Evolutionary conservation across 2,113 vertebrate genomes (phyloP).

Genomic region (Pseudolaguvia tuberculata): DNA sequence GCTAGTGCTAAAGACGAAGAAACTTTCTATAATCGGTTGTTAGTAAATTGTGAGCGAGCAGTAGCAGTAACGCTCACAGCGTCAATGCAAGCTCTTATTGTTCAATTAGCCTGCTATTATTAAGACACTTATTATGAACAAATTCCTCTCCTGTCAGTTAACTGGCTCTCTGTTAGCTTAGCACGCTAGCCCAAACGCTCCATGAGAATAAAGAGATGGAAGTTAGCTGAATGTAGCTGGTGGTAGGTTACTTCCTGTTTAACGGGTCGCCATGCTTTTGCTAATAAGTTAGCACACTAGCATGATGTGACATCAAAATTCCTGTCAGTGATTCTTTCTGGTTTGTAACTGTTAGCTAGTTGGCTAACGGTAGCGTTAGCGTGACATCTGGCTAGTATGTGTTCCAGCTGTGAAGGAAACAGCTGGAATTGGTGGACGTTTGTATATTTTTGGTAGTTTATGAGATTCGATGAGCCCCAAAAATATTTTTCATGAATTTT

Average conservation of each 20-base stretch:
- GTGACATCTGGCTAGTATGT: background rate
- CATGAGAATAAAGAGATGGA: background rate
- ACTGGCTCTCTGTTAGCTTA: background rate
- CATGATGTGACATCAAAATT: background rate
- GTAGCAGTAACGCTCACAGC: background rate
- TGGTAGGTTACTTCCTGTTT: too few species aligned
- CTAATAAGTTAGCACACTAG: background rate
- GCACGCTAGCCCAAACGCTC: background rate
- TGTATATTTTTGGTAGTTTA: conserved; percentile 90
- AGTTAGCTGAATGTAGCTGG: too few species aligned
- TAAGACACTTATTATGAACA: too few species aligned
- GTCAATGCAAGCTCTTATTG: too few species aligned
- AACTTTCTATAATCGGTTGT: too few species aligned
- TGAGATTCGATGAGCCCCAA: conserved; percentile 63
- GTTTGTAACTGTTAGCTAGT: background rate
- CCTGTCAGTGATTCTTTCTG: background rate
- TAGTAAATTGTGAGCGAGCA: too few species aligned
- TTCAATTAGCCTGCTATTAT: too few species aligned
- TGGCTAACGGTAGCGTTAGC: background rate
- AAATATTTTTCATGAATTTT: conserved; percentile 73
- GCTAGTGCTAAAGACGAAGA: background rate
- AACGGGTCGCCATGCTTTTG: background rate
- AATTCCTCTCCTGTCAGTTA: background rate
- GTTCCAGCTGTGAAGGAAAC: conserved; percentile 64
- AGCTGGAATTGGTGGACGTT: conserved; percentile 64